Base-by-base conservation (phyloP, 1,140 invertebrate genomes). In the Ylistrum balloti region DNA sequence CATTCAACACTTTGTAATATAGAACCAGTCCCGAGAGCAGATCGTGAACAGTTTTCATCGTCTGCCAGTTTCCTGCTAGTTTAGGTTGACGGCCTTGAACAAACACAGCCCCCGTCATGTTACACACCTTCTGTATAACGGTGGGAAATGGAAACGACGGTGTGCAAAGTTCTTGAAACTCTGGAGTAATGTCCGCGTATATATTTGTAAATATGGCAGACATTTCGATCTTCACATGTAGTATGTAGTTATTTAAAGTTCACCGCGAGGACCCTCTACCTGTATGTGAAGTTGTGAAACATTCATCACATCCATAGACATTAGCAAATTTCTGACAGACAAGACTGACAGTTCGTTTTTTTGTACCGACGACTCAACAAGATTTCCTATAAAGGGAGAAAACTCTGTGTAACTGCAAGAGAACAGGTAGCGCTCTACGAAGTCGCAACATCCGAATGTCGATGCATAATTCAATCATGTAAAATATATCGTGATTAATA, bases 1-100 rank as follows among this genome's bases (percentile, higher is more conserved):
- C 56, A 74, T 74, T 74, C n/a, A 74, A 9, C 22, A 74, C 56
- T n/a, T 74, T 74, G 56, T n/a, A 28, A 28, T 74, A 74, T 9
- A 74, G 56, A n/a, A 74, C 56, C n/a, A 74, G 22, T n/a, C 56
- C 56, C 3, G 56, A 74, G 5, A 74, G 17, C n/a, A 74, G 56
- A 74, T 74, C 56, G 28, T 74, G 56, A n/a, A 74, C 56, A n/a
- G 56, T 74, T n/a, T 74, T 74, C 56, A 74, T 74, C 22, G 56
- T 74, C 56, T 74, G 56, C 56, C 56, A 74, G 13, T 74, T 74
- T 74, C 56, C 56, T 74, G 56, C 56, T 28, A 74, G 56, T 74
- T 28, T 74, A 17, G 56, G 56, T 74, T 74, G 56, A 74, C 56
- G 56, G 5, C 13, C 56, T 5, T 74, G 56, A 28, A 74, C 22